Base-by-base conservation (phyloP, 2,113 vertebrate species). In the Ophthalmolycus amberensis region DNA sequence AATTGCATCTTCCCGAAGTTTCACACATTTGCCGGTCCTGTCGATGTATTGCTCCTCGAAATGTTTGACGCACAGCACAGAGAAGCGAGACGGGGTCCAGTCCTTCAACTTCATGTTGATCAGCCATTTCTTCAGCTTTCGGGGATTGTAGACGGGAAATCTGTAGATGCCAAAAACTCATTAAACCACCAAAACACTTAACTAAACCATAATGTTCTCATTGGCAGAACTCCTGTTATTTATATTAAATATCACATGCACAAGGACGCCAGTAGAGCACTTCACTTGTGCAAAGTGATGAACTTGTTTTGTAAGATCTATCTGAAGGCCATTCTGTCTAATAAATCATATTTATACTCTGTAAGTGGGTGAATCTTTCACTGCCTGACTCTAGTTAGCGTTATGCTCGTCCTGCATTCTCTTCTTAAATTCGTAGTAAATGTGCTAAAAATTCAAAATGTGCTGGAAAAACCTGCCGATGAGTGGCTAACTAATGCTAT, bases 41-140 rank as follows among this genome's bases (percentile, higher is more conserved):
- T 93, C 83, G 6, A 94, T 71, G 75, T 77, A 59, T 2, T 85
- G 80, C 2, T 92, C 92, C 70, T 94, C 93, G 42, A 94, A 94
- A 20, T 94, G 94, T 67, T 80, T 54, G 44, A 74, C 88, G 84
- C 94, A 94, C 62, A 94, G 75, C 46, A 86, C 88, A 1, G 93
- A 92, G 74, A 93, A 93, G 63, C 87, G 90, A 27, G 88, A 85
- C 0, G 94, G 94, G 1, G 76, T 87, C 94, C 94, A 94, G 79
- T 92, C 92, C n/a, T 92, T 85, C 86, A 82, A 85, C 65, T 90
- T 91, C 90, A 94, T 91, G 80, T 90, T 93, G 15, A 3, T 2
- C 0, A 94, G 86, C 94, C 94, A 94, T 83, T 91, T 91, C 59
- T 92, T 93, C 0, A 94, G 91, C 38, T 86, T 91, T 10, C 87